A percentile compares a stretch with the other conserved stretches of the same genome.
Evolutionary conservation across 2,888 invertebrate species (phyloP).

Genomic region (Eudasyphora cyanicolor): DNA sequence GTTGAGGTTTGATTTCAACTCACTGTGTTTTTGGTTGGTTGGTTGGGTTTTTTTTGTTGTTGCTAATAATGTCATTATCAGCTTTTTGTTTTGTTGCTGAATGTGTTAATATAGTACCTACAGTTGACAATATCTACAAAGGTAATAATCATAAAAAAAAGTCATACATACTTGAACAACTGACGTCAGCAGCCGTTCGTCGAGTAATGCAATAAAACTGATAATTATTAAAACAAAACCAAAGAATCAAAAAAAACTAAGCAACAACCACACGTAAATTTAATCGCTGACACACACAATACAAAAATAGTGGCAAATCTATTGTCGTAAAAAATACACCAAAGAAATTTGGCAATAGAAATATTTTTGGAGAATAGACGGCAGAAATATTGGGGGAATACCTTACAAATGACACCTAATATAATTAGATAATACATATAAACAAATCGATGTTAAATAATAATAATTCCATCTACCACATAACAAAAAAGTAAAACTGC

Average conservation of each 20-base stretch:
- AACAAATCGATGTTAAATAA: too few species aligned
- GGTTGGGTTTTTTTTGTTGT: slow-evolving; percentile 1
- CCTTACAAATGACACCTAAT: neutral
- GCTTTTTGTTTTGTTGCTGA: neutral
- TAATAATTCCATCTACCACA: too few species aligned
- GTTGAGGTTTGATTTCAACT: slow-evolving; percentile 29
- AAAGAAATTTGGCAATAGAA: neutral
- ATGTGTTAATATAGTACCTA: slow-evolving; percentile 21
- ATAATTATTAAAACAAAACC: slow-evolving; percentile 14
- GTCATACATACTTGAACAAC: slow-evolving; percentile 29
- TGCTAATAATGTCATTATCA: slow-evolving; percentile 16
- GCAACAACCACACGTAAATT: slow-evolving; percentile 1
- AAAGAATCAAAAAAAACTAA: neutral
- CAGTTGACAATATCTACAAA: slow-evolving; percentile 32
- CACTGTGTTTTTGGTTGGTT: neutral
- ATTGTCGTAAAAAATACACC: neutral
- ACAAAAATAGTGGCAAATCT: neutral
- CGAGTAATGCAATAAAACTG: slow-evolving; percentile 35
- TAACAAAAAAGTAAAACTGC: too few species aligned
- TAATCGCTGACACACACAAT: neutral
- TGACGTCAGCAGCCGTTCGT: slow-evolving; percentile 20
- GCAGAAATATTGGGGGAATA: neutral
- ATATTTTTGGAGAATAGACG: neutral
- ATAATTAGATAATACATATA: too few species aligned
- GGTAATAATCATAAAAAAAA: slow-evolving; percentile 26